These are phyloP conservation scores for Pantala flavescens DNA, from an alignment of 1,140 invertebrate genomes.

Conservation along the genomic window DNA sequence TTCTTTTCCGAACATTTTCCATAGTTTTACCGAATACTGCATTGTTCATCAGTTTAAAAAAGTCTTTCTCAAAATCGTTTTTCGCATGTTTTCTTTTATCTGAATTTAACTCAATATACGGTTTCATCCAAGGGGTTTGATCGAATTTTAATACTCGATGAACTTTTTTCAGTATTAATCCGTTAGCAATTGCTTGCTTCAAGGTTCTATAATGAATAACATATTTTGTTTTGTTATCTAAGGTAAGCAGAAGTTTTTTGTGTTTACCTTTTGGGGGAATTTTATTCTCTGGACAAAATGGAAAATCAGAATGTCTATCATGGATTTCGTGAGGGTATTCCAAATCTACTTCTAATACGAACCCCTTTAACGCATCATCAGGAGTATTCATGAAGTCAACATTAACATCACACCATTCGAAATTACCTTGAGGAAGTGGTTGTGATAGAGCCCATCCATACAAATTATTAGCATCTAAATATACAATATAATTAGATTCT, in stretches of 20 bases:
- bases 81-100: constrained; percentile 22
- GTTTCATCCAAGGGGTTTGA: background rate
- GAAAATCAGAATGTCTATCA: constrained; percentile 40
- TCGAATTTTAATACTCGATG: background rate
- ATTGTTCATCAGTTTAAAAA: background rate
- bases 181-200: background rate
- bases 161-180: background rate
- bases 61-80: constrained; percentile 23
- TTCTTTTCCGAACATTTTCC: background rate
- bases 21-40: background rate
- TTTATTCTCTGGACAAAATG: constrained; percentile 35
- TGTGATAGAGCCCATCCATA: constrained; percentile 25
- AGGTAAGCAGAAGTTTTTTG: constrained; percentile 19
- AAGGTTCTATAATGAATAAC: background rate
- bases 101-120: constrained; percentile 5
- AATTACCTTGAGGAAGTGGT: constrained; percentile 21
- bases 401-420: constrained; percentile 21
- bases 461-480: constrained; percentile 27
- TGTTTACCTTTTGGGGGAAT: constrained; percentile 26
- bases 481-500: constrained; percentile 26
- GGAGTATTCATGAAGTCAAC: background rate
- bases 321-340: constrained; percentile 35
- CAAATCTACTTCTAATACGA: constrained; percentile 39
- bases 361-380: constrained; percentile 29
- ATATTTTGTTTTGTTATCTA: background rate